phyloP scores from a whole-genome alignment of 2,113 vertebrate genomes.

The Coptodon bakossiorum region DNA sequence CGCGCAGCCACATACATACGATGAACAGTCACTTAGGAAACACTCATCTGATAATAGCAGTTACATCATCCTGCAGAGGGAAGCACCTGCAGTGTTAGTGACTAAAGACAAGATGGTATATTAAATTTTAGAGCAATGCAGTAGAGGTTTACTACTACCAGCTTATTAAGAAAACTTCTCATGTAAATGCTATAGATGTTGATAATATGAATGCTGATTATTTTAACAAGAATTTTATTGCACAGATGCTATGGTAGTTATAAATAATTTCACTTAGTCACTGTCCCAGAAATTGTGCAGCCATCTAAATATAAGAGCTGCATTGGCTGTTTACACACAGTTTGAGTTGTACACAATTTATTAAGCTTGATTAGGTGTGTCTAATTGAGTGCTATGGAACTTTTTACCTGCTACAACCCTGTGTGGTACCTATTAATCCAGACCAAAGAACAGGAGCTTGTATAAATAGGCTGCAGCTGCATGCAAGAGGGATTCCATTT shows the following conservation, averaged over 20 bases:
- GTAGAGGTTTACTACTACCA: background rate
- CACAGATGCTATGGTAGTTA: background rate
- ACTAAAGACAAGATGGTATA: background rate
- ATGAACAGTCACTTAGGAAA: constrained; percentile 20
- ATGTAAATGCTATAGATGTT: background rate
- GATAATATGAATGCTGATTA: background rate
- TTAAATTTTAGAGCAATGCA: background rate
- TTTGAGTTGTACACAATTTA: background rate
- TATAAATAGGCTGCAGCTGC: background rate
- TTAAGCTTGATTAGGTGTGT: background rate
- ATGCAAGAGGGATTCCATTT: background rate
- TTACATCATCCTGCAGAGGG: constrained; percentile 23
- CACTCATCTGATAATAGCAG: constrained; percentile 11
- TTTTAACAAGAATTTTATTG: background rate
- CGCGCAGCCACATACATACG: background rate
- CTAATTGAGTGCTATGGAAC: background rate
- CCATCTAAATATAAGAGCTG: background rate
- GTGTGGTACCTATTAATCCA: background rate
- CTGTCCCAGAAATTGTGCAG: background rate
- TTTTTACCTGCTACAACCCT: background rate
- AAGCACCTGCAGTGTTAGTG: constrained; percentile 4
- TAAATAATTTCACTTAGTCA: background rate
- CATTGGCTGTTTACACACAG: background rate
- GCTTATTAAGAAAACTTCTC: background rate
- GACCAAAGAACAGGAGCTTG: background rate